Evolutionary conservation across 2,888 invertebrate species (phyloP).

Genomic region (Synergus umbraculus): DNA sequence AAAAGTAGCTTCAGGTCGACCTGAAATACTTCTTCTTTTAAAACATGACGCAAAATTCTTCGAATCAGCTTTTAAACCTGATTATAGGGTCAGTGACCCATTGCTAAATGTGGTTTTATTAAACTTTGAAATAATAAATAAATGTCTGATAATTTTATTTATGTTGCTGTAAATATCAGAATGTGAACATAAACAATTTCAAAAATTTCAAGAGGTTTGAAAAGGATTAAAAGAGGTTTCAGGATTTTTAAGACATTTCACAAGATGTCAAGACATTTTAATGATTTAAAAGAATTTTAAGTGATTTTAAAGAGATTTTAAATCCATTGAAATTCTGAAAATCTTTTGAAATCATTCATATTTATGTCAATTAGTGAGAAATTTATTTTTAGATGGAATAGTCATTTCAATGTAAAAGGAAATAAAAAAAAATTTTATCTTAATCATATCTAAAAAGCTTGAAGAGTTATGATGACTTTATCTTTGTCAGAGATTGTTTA

Average conservation of each 20-base stretch:
- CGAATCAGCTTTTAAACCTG: not conserved
- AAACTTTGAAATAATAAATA: not conserved
- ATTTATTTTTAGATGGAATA: not conserved
- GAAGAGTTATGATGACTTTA: not conserved
- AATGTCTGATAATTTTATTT: not conserved
- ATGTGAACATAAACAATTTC: not conserved
- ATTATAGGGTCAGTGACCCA: not conserved
- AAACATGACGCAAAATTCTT: conserved; percentile 1
- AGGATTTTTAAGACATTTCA: no score
- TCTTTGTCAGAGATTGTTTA: not conserved
- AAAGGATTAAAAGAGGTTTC: no score
- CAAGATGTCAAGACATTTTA: no score
- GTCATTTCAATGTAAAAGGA: not conserved
- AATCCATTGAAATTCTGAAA: no score
- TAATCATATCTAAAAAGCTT: not conserved
- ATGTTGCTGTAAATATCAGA: not conserved
- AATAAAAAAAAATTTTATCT: not conserved
- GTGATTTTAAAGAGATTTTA: no score
- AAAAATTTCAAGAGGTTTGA: no score
- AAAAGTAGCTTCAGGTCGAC: conserved; percentile 32
- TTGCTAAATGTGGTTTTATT: not conserved
- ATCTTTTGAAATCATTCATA: not conserved
- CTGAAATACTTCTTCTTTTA: conserved; percentile 29
- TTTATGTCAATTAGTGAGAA: not conserved
- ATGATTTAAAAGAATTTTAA: no score